Conservation (phyloP, 2,113 vertebrate genomes). For the Suncus etruscus region DNA sequence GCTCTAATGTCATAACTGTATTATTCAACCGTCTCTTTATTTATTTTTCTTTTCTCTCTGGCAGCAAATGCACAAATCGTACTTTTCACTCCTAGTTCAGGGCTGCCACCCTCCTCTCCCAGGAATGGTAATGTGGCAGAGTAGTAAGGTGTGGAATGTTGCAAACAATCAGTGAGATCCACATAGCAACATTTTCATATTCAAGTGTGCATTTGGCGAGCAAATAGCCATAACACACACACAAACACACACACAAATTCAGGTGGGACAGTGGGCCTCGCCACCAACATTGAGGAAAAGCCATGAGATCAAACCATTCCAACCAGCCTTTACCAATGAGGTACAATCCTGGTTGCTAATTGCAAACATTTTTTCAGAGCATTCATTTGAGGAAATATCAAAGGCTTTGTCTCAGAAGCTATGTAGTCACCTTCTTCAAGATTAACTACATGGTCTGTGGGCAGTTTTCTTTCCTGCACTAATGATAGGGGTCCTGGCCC, state of each 20-base stretch:
- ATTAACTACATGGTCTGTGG: constrained; percentile 15
- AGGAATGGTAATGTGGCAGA: too few species aligned
- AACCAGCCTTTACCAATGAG: constrained; percentile 82
- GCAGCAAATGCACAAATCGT: too few species aligned
- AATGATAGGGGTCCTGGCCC: too few species aligned
- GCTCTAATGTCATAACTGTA: too few species aligned
- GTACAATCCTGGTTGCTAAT: constrained; percentile 84
- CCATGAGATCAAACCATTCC: constrained; percentile 87
- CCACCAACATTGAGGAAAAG: constrained; percentile 76
- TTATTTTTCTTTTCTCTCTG: too few species aligned
- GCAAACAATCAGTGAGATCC: too few species aligned
- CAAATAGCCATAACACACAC: constrained; percentile 84
- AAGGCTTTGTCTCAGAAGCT: constrained; percentile 56
- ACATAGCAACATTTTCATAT: constrained; percentile 64
- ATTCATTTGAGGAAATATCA: constrained; percentile 75
- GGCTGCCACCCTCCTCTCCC: too few species aligned
- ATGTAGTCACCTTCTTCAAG: too few species aligned
- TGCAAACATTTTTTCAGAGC: constrained; percentile 73
- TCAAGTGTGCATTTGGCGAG: constrained; percentile 84
- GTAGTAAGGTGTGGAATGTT: too few species aligned
- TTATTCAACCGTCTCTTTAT: too few species aligned
- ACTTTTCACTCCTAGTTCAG: too few species aligned
- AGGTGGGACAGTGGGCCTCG: constrained; percentile 6
- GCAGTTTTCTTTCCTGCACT: constrained; percentile 66
- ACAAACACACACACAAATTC: neutral